These are phyloP conservation scores for Psylliodes chrysocephalus DNA, from an alignment of 2,888 invertebrate species.

Conservation along the genomic window DNA sequence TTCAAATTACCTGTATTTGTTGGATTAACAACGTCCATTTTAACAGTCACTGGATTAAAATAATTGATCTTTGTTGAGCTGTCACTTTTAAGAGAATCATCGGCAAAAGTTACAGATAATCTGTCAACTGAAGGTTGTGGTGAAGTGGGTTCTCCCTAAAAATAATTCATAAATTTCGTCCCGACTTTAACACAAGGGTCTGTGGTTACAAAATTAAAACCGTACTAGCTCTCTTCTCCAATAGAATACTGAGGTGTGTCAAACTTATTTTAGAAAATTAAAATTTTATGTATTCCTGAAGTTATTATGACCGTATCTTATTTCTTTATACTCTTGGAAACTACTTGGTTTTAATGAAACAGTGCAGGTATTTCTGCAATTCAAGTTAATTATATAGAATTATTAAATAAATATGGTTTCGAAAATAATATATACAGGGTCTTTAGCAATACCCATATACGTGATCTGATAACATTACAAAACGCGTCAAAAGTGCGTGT, in stretches of 20 bases:
- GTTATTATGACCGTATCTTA: background rate
- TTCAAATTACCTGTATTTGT: slow-evolving; percentile 25
- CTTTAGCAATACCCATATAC: too few species aligned
- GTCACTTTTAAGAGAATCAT: slow-evolving; percentile 62
- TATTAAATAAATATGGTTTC: too few species aligned
- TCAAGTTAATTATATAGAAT: too few species aligned
- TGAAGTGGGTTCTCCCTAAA: slow-evolving; percentile 69
- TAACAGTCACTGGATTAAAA: slow-evolving; percentile 39
- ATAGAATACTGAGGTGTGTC: background rate
- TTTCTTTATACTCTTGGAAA: background rate
- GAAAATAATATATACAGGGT: too few species aligned
- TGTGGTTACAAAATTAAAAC: too few species aligned
- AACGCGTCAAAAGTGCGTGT: too few species aligned
- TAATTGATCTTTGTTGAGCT: slow-evolving; percentile 46
- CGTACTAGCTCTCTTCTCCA: too few species aligned
- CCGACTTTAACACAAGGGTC: too few species aligned
- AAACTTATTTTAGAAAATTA: background rate
- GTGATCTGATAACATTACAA: too few species aligned
- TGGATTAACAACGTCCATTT: slow-evolving; percentile 53
- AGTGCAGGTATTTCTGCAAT: too few species aligned
- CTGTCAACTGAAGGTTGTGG: slow-evolving; percentile 78
- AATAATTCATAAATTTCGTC: background rate
- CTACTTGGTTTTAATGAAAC: background rate
- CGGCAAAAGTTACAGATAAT: slow-evolving; percentile 79
- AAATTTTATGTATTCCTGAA: background rate